These are phyloP conservation scores for Pimpla rufipes DNA, from an alignment of 2,888 invertebrate genomes.

Conservation along the genomic window DNA sequence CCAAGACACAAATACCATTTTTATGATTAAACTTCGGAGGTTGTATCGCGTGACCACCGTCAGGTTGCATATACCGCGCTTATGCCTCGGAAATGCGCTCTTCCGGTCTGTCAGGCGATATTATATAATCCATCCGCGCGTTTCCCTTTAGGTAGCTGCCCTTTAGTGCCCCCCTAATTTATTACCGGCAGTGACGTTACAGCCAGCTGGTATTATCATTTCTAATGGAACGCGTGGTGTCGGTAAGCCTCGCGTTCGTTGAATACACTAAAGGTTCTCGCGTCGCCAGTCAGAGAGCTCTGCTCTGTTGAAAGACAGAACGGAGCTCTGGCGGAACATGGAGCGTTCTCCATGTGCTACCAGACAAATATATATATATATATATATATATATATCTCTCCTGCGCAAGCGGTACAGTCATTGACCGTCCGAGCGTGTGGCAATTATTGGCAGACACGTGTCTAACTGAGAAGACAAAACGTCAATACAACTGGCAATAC, in stretches of 20 bases:
- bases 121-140: not conserved
- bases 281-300: slow-evolving; percentile 61
- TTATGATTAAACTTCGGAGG: not conserved
- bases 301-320: slow-evolving; percentile 36
- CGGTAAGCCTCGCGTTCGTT: slow-evolving; percentile 45
- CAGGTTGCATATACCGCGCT: not conserved
- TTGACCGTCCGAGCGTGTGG: not conserved
- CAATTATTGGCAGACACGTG: slow-evolving; percentile 18
- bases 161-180: slow-evolving; percentile 1
- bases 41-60: not conserved
- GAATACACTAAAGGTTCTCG: slow-evolving; percentile 38
- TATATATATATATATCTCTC: too few species aligned
- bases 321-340: too few species aligned
- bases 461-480: not conserved
- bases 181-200: not conserved
- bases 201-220: not conserved
- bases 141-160: slow-evolving; percentile 12
- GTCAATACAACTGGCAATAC: not conserved
- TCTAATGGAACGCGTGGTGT: slow-evolving; percentile 34
- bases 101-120: slow-evolving; percentile 6
- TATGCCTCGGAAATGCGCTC: not conserved
- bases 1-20: not conserved
- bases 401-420: not conserved
- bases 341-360: slow-evolving; percentile 12
- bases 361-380: not conserved